Evolutionary conservation across 2,797 vertebrate genomes (phyloP).

Genomic region (Meriones psammophilus): DNA sequence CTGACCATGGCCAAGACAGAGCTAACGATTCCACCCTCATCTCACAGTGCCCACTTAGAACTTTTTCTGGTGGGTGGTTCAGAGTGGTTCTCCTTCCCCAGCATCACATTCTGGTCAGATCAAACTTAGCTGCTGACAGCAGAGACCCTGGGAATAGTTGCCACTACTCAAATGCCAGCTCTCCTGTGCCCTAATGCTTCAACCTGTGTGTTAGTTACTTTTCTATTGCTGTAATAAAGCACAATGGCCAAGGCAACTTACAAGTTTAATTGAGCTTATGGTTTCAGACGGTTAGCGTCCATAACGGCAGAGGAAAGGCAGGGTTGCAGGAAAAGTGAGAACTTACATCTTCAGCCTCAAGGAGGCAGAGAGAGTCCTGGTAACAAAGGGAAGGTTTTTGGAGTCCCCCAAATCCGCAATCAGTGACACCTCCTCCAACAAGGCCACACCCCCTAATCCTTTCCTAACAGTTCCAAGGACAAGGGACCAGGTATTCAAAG

Average conservation of each 20-base stretch:
- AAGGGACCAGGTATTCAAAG: not conserved
- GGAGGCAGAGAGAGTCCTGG: not conserved
- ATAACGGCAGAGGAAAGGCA: not conserved
- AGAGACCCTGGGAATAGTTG: not conserved
- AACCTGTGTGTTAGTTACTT: not conserved
- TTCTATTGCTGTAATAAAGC: too few relatives aligned
- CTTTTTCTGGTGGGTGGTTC: not conserved
- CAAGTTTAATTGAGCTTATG: not conserved
- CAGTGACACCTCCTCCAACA: not conserved
- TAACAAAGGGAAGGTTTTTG: not conserved
- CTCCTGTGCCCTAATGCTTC: accelerated
- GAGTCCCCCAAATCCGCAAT: not conserved
- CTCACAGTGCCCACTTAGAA: not conserved
- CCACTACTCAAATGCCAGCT: not conserved
- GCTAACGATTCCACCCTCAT: not conserved
- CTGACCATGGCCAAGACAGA: too few relatives aligned
- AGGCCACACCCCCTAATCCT: not conserved
- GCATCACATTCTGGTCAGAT: not conserved
- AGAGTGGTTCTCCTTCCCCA: not conserved
- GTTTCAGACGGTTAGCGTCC: not conserved
- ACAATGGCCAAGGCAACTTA: not conserved
- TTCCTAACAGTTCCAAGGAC: not conserved
- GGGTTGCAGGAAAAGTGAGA: not conserved
- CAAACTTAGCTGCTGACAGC: not conserved
- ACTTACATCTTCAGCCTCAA: not conserved